phyloP scores from a whole-genome alignment of 1,140 invertebrate species.

The Zaprionus lachaisei region DNA sequence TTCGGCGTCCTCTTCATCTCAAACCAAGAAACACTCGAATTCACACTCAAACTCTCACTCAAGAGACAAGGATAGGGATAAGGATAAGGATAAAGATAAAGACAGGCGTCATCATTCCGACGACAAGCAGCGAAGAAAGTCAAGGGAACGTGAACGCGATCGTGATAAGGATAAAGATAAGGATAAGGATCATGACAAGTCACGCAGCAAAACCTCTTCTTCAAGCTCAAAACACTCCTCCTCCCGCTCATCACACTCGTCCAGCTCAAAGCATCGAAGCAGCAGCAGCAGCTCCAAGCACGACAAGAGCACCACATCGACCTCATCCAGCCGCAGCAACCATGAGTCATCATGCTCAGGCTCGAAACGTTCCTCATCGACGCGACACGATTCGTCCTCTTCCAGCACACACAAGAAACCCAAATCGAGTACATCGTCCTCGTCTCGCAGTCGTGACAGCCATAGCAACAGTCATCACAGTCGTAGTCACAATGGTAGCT shows the following conservation, averaged over 20 bases:
- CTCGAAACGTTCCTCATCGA: slow-evolving; percentile 53
- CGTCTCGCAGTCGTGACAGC: slow-evolving; percentile 51
- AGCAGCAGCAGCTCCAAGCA: slow-evolving; percentile 55
- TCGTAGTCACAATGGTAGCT: slow-evolving; percentile 59
- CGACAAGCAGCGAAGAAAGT: slow-evolving; percentile 53
- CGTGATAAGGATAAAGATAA: slow-evolving; percentile 42
- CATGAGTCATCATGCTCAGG: slow-evolving; percentile 46
- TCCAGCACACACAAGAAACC: slow-evolving; percentile 62
- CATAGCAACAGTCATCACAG: slow-evolving; percentile 45
- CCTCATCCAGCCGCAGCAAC: slow-evolving; percentile 61
- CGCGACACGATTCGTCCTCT: slow-evolving; percentile 57
- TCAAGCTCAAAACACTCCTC: slow-evolving; percentile 74
- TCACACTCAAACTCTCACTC: slow-evolving; percentile 27
- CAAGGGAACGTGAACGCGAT: slow-evolving; percentile 50
- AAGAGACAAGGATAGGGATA: slow-evolving; percentile 55
- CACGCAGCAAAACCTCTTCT: slow-evolving; percentile 61
- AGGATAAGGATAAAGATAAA: slow-evolving; percentile 55
- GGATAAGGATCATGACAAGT: slow-evolving; percentile 55
- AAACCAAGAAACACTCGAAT: slow-evolving; percentile 56
- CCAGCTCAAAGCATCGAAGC: slow-evolving; percentile 64
- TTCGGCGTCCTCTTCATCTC: slow-evolving; percentile 57
- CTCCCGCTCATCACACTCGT: slow-evolving; percentile 57
- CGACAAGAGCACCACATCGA: slow-evolving; percentile 53
- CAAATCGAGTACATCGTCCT: slow-evolving; percentile 67
- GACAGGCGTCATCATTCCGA: slow-evolving; percentile 54